phyloP scores from a whole-genome alignment of 1,140 invertebrate genomes.

The Aporrectodea caliginosa region DNA sequence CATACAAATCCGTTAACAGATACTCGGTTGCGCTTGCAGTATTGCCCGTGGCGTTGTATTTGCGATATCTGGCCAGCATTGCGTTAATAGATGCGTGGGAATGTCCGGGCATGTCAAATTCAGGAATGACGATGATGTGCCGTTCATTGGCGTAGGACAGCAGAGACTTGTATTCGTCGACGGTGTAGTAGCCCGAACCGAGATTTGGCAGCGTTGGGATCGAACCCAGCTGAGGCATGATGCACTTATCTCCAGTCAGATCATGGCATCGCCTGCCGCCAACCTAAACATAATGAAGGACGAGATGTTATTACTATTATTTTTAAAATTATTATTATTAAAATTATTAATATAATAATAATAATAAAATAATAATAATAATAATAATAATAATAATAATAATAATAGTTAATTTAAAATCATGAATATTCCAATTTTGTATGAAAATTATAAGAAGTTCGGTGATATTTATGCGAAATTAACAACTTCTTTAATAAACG shows the following conservation, averaged over 20 bases:
- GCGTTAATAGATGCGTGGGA: conserved; percentile 43
- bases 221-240: conserved; percentile 44
- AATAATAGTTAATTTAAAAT: too few species aligned
- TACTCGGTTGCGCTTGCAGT: conserved; percentile 35
- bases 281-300: conserved; percentile 38
- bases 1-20: conserved; percentile 40
- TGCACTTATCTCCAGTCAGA: conserved; percentile 37
- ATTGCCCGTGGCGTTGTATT: conserved; percentile 32
- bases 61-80: conserved; percentile 42
- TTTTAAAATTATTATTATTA: too few species aligned
- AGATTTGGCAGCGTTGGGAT: conserved; percentile 35
- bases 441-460: too few species aligned
- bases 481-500: too few species aligned
- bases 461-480: too few species aligned
- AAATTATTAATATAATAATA: too few species aligned
- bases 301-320: too few species aligned
- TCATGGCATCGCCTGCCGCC: conserved; percentile 44
- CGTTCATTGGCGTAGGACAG: conserved; percentile 40
- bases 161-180: conserved; percentile 46
- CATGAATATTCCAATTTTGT: too few species aligned
- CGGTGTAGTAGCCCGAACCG: conserved; percentile 46
- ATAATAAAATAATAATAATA: too few species aligned
- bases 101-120: conserved; percentile 53
- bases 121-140: conserved; percentile 48
- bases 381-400: too few species aligned